Evolutionary conservation across 2,113 vertebrate species (phyloP).

Genomic region (Jaculus jaculus): DNA sequence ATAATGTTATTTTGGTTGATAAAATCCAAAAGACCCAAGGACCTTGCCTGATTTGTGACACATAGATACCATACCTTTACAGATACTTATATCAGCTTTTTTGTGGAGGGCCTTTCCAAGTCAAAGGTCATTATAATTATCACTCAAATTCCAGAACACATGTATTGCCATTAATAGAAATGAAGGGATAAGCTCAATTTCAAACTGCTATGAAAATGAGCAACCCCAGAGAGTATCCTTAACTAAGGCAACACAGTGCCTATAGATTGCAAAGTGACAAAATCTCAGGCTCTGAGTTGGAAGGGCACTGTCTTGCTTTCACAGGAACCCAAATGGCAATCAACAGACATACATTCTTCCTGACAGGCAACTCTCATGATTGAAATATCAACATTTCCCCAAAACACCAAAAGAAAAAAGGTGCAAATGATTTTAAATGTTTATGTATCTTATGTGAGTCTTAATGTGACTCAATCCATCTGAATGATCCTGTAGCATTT

Average conservation of each 20-base stretch:
- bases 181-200: background rate
- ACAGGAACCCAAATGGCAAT: conserved; percentile 30
- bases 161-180: background rate
- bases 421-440: conserved; percentile 66
- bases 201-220: background rate
- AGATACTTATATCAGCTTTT: background rate
- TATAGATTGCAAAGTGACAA: background rate
- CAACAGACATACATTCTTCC: background rate
- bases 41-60: background rate
- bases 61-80: background rate
- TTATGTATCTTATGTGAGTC: conserved; percentile 51
- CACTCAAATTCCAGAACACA: background rate
- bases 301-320: conserved; percentile 1
- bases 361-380: background rate
- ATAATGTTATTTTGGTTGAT: background rate
- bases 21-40: background rate
- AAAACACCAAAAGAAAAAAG: conserved; percentile 50
- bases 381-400: conserved; percentile 39
- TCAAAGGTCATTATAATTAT: background rate
- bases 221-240: background rate
- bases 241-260: background rate
- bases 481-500: conserved; percentile 35
- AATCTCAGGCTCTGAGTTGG: background rate
- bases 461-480: conserved; percentile 53
- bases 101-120: background rate